Conservation (phyloP, 1,140 invertebrate species). For the Drosophila trapezifrons region DNA sequence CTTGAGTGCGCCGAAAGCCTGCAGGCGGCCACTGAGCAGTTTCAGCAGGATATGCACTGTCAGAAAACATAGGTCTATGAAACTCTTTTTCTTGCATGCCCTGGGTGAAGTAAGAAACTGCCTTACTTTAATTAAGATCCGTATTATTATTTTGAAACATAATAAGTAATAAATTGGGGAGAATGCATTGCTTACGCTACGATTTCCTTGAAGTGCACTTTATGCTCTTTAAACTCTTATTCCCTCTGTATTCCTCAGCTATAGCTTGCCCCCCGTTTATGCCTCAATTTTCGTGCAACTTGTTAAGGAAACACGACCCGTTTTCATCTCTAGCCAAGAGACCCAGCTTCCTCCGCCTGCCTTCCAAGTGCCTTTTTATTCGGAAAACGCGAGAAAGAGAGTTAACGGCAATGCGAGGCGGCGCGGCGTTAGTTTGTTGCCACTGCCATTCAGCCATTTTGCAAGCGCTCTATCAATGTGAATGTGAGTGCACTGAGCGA, state of each 20-base stretch:
- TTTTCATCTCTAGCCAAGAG: conserved; percentile 34
- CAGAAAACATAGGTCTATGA: neutral
- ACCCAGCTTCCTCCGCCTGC: conserved; percentile 13
- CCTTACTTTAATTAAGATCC: neutral
- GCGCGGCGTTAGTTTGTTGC: conserved; percentile 58
- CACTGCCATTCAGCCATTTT: conserved; percentile 20
- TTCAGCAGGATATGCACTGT: conserved; percentile 4
- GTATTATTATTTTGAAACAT: neutral
- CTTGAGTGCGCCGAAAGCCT: conserved; percentile 8
- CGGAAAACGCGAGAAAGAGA: conserved; percentile 44
- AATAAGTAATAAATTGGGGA: too few relatives aligned
- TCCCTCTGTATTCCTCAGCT: neutral
- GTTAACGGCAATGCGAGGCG: conserved; percentile 46
- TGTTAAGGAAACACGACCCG: conserved; percentile 18
- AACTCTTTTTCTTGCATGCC: neutral
- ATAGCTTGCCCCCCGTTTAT: conserved; percentile 2
- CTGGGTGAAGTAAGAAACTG: too few relatives aligned
- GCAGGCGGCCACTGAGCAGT: conserved; percentile 26
- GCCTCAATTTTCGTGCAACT: conserved; percentile 7
- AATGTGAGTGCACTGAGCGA: conserved; percentile 10
- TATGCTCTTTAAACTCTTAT: conserved; percentile 1
- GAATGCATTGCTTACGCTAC: neutral
- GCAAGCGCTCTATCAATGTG: conserved; percentile 32
- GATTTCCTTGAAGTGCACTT: neutral
- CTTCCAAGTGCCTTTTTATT: conserved; percentile 69